phyloP scores from a whole-genome alignment of 2,888 invertebrate genomes.

The Cynaeus angustus region DNA sequence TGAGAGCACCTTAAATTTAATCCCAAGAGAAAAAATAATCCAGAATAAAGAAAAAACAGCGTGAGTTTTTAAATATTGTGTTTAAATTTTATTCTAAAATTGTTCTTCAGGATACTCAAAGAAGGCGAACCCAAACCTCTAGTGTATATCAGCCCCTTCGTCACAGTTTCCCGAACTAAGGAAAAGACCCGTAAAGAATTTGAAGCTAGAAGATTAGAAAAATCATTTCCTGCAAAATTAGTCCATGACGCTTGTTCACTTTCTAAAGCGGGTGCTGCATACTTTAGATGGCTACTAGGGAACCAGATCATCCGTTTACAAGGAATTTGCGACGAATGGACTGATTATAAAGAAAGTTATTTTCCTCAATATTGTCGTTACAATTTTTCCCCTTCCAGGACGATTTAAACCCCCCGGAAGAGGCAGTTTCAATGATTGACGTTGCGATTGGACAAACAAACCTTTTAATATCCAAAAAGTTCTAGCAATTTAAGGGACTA shows the following conservation, averaged over 20 bases:
- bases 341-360: slow-evolving; percentile 67
- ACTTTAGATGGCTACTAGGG: slow-evolving; percentile 71
- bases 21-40: neutral
- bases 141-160: slow-evolving; percentile 74
- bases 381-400: slow-evolving; percentile 41
- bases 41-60: neutral
- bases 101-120: neutral
- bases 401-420: slow-evolving; percentile 71
- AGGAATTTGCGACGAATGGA: slow-evolving; percentile 75
- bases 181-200: slow-evolving; percentile 75
- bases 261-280: slow-evolving; percentile 67
- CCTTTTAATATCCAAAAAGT: slow-evolving; percentile 83
- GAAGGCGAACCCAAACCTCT: slow-evolving; percentile 69
- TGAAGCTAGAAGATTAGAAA: slow-evolving; percentile 61
- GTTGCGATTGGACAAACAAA: slow-evolving; percentile 86
- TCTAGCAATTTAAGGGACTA: slow-evolving; percentile 80
- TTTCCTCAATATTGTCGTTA: no score
- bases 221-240: slow-evolving; percentile 49
- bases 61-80: no score
- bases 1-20: no score
- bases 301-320: slow-evolving; percentile 74
- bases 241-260: slow-evolving; percentile 54
- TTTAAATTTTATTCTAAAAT: neutral
- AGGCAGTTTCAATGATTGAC: slow-evolving; percentile 76
- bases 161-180: slow-evolving; percentile 77